Evolutionary conservation across 2,113 vertebrate genomes (phyloP), one percentile per base, ranked within the genome.

Genomic region (Apaloderma vittatum): DNA sequence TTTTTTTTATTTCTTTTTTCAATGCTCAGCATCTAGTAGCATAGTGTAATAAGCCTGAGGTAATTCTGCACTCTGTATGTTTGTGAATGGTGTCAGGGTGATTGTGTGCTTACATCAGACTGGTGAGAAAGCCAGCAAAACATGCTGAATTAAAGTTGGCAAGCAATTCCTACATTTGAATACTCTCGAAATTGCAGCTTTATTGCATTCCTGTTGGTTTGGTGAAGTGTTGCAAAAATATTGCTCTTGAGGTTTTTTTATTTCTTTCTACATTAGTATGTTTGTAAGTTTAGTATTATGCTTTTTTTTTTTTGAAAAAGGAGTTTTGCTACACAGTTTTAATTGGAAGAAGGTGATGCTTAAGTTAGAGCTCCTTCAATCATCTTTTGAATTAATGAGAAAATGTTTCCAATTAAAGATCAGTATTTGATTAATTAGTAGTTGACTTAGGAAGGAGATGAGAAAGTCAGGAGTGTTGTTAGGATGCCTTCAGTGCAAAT

Each of bases 381-480:
- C 67, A 74, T 68, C 32, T 75, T 75, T 65, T 32, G 57, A 52
- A 43, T 66, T 85, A 91, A 90, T 75, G 52, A 81, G 55, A 84
- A 80, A 79, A 72, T 8, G 26, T 61, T 93, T 86, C 77, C 26
- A 83, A 54, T 94, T 87, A 87, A 91, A 91, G 71, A 40, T 83
- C 71, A 37, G 65, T 23, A 10, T 65, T 91, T 93, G 78, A 82
- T 97, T 92, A 86, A 85, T 67, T 36, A 63, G 40, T 74, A 46
- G 8, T 26, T 96, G 63, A 65, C 52, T 61, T 75, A 76, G 12
- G 46, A 73, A 54, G 66, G 68, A 72, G 74, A 54, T 18, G 22
- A 78, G 58, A 22, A 90, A 74, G 27, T 96, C 82, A 63, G 71
- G 48, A 88, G 55, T 85, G 54, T 59, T 84, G 15, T 74, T 66